Percentiles rank a stretch among this genome's conserved stretches.
Evolutionary conservation across 2,113 vertebrate species (phyloP).

Genomic region (Dasyornis broadbenti): DNA sequence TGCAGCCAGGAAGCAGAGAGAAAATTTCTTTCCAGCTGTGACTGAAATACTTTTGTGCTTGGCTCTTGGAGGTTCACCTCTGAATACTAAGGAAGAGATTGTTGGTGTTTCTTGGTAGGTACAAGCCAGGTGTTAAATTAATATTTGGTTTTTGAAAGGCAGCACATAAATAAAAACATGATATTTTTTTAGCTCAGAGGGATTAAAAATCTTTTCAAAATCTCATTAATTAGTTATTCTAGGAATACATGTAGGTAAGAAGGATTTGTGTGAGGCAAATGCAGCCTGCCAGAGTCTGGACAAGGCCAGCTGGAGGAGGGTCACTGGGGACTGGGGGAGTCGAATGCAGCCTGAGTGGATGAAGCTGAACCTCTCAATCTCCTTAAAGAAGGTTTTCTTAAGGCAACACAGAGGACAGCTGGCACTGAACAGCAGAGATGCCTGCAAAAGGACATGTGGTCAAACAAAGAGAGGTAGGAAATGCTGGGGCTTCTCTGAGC

Average conservation of each 20-base stretch:
- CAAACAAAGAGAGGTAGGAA: background rate
- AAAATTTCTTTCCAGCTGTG: background rate
- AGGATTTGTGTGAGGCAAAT: background rate
- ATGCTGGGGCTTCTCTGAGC: background rate
- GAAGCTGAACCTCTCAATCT: background rate
- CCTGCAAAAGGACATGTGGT: background rate
- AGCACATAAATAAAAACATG: background rate
- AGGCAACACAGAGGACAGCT: background rate
- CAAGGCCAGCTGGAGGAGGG: background rate
- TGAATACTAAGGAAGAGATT: background rate
- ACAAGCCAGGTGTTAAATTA: background rate
- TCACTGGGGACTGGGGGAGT: background rate
- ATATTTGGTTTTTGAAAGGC: background rate
- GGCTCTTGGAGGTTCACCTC: background rate
- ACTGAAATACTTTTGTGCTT: background rate
- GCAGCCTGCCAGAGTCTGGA: background rate
- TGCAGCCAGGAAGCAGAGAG: background rate
- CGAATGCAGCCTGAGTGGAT: background rate
- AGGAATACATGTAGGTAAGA: background rate
- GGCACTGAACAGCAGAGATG: rapidly evolving
- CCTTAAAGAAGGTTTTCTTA: background rate
- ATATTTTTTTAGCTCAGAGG: background rate
- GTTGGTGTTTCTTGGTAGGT: background rate
- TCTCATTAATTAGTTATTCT: background rate
- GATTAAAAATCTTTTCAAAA: background rate